phyloP scores from a whole-genome alignment of 2,888 invertebrate species.

The Campaea margaritaria region DNA sequence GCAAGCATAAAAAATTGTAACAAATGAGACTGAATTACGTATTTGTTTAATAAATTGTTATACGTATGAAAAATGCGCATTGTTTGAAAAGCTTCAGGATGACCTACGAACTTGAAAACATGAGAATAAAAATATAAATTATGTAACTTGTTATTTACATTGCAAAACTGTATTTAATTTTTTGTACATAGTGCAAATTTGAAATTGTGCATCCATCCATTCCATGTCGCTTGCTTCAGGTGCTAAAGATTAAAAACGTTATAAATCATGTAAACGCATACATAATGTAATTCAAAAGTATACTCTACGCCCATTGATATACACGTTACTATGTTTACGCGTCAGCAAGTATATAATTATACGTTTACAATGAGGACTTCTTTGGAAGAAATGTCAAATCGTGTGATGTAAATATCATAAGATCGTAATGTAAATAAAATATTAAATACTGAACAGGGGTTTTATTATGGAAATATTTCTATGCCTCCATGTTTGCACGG shows the following conservation, averaged over 20 bases:
- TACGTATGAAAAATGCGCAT: slow-evolving; percentile 8
- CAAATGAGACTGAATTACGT: slow-evolving; percentile 75
- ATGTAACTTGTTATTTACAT: slow-evolving; percentile 20
- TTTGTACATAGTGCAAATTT: slow-evolving; percentile 27
- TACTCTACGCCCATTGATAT: slow-evolving; percentile 20
- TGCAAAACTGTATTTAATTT: slow-evolving; percentile 9
- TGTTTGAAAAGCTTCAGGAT: slow-evolving; percentile 4
- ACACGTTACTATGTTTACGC: slow-evolving; percentile 8
- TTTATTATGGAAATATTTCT: not conserved
- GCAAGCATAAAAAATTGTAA: slow-evolving; percentile 58
- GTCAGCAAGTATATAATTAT: slow-evolving; percentile 41
- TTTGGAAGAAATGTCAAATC: slow-evolving; percentile 57
- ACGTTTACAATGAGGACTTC: slow-evolving; percentile 26
- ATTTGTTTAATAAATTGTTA: slow-evolving; percentile 60
- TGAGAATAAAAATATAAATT: not conserved
- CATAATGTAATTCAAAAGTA: slow-evolving; percentile 40
- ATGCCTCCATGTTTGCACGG: too few species aligned
- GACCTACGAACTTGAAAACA: not conserved
- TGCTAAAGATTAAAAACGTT: slow-evolving; percentile 50
- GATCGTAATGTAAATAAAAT: slow-evolving; percentile 72
- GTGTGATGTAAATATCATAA: slow-evolving; percentile 72
- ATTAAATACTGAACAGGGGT: slow-evolving; percentile 42
- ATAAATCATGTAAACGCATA: slow-evolving; percentile 35
- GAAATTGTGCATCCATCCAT: slow-evolving; percentile 58
- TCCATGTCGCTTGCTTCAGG: slow-evolving; percentile 67